These are phyloP conservation scores for Exaiptasia diaphana DNA, from an alignment of 64 coral and sea anemone genomes.

Conservation along the genomic window DNA sequence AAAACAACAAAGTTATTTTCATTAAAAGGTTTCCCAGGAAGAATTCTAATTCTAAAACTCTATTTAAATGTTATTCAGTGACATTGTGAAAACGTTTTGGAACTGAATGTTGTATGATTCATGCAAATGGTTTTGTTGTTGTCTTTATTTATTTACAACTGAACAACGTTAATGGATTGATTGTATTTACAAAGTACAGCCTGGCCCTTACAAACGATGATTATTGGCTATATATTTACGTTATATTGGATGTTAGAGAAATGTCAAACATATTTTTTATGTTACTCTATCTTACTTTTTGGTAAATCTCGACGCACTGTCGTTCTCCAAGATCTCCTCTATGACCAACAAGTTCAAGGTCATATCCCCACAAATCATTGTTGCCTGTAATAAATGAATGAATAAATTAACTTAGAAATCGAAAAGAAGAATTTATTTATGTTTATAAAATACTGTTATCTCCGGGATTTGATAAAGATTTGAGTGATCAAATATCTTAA, in stretches of 20 bases:
- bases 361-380: slow-evolving; percentile 1
- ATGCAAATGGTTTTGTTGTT: neutral
- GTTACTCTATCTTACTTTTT: neutral
- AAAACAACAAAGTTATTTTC: neutral
- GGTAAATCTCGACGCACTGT: neutral
- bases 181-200: neutral
- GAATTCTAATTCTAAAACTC: no score
- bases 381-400: neutral
- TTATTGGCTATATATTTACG: neutral
- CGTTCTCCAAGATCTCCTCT: neutral
- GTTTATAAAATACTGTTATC: neutral
- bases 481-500: neutral
- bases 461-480: neutral
- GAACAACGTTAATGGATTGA: neutral
- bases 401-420: neutral
- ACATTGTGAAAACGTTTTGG: no score
- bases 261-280: neutral
- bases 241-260: neutral
- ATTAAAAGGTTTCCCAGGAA: no score
- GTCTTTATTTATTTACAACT: neutral
- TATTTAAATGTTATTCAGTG: no score
- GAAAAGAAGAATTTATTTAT: neutral
- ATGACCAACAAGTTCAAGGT: neutral
- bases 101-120: neutral
- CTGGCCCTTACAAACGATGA: neutral